A percentile compares a stretch with the other conserved stretches of the same genome.
Conservation (phyloP, 2,888 invertebrate species). For the Esperia sulphurella region DNA sequence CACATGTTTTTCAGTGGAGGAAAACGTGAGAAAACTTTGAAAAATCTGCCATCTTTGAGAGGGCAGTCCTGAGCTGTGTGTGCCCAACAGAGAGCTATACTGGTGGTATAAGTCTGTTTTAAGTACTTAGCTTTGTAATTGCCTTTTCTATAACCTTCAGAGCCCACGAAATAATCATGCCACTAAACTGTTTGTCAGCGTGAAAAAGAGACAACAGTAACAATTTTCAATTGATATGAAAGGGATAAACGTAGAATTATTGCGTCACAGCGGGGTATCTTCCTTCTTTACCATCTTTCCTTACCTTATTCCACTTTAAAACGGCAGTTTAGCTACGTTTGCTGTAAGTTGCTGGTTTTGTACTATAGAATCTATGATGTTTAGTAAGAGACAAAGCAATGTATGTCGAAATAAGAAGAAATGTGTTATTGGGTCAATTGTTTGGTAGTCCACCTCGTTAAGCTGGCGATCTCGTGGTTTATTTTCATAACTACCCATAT, state of each 20-base stretch:
- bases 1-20: no score
- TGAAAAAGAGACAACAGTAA: conserved; percentile 64
- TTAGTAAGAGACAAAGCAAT: conserved; percentile 23
- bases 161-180: conserved; percentile 51
- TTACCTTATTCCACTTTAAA: conserved; percentile 21
- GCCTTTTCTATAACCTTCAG: conserved; percentile 31
- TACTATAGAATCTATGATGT: background rate
- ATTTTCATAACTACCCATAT: conserved; percentile 77
- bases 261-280: conserved; percentile 74
- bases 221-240: conserved; percentile 65
- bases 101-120: background rate
- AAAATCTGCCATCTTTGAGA: no score
- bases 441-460: conserved; percentile 60
- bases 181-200: conserved; percentile 69
- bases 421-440: conserved; percentile 7
- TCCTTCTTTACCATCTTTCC: conserved; percentile 45
- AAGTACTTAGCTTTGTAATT: background rate
- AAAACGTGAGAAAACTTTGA: no score
- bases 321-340: conserved; percentile 2
- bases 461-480: conserved; percentile 64
- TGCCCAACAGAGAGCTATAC: no score
- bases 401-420: conserved; percentile 16
- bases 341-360: conserved; percentile 27
- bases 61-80: no score
- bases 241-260: conserved; percentile 70